phyloP scores from a whole-genome alignment of 2,797 vertebrate genomes.

The Remorina albescens region DNA sequence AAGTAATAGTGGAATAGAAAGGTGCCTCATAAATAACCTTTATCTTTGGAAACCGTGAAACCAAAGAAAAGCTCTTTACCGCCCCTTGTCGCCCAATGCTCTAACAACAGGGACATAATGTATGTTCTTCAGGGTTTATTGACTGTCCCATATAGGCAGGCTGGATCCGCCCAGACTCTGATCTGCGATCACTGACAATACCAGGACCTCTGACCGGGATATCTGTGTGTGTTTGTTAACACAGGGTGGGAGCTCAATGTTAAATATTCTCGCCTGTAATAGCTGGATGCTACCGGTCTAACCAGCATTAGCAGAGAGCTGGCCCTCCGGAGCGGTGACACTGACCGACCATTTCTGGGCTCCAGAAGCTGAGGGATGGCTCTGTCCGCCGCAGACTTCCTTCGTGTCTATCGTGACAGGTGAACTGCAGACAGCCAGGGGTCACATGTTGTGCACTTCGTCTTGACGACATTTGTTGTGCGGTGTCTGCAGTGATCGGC shows the following conservation, averaged over 20 bases:
- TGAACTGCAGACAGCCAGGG: too few species aligned
- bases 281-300: constrained; percentile 61
- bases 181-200: not conserved
- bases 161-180: too few species aligned
- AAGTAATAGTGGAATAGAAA: not conserved
- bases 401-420: not conserved
- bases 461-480: not conserved
- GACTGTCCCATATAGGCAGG: too few species aligned
- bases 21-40: not conserved
- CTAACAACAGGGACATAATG: constrained; percentile 32
- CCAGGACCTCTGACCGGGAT: not conserved
- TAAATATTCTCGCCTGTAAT: constrained; percentile 14
- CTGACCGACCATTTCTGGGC: constrained; percentile 10
- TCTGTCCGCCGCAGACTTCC: constrained; percentile 6
- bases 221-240: not conserved
- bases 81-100: constrained; percentile 40
- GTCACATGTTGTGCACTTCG: not conserved
- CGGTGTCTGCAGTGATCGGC: constrained; percentile 40
- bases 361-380: constrained; percentile 38
- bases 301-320: constrained; percentile 43
- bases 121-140: constrained; percentile 28
- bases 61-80: not conserved
- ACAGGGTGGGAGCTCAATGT: not conserved
- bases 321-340: constrained; percentile 25
- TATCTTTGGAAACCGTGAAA: not conserved